These are phyloP conservation scores for Machimus rusticus DNA, from an alignment of 2,888 invertebrate genomes.

Conservation along the genomic window DNA sequence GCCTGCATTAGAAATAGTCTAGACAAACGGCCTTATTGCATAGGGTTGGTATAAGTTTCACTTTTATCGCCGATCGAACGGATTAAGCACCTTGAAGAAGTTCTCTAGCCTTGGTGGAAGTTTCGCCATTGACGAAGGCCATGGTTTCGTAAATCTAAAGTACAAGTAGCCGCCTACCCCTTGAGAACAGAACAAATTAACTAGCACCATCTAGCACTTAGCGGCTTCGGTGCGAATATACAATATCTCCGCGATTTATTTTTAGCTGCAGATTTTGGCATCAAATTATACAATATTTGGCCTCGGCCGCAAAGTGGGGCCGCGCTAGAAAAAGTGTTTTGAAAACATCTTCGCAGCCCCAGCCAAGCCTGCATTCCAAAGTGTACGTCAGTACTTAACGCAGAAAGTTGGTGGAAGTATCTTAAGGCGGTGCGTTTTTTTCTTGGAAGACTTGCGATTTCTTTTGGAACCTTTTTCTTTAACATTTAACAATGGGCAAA, in stretches of 20 bases:
- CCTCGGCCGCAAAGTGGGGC: not conserved
- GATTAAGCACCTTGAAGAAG: not conserved
- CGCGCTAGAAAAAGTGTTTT: not conserved
- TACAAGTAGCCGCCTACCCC: not conserved
- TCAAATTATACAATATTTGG: not conserved
- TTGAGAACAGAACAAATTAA: not conserved
- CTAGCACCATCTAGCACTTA: not conserved
- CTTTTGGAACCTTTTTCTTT: not conserved
- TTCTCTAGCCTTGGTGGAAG: not conserved
- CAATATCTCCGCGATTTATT: not conserved
- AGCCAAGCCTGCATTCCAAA: not conserved
- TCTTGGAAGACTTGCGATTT: not conserved
- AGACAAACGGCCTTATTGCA: not conserved
- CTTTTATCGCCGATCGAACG: not conserved
- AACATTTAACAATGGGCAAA: conserved; percentile 55
- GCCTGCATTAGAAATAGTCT: not conserved
- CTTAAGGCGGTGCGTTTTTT: not conserved
- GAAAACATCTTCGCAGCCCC: not conserved
- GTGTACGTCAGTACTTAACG: not conserved
- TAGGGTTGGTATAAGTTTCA: not conserved
- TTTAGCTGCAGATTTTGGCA: not conserved
- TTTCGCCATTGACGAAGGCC: not conserved
- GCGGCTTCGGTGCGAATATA: not conserved
- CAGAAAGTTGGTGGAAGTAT: not conserved
- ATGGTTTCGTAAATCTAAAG: not conserved